Conservation (phyloP, 2,797 vertebrate species). For the Xiphorhynchus erythropygius region DNA sequence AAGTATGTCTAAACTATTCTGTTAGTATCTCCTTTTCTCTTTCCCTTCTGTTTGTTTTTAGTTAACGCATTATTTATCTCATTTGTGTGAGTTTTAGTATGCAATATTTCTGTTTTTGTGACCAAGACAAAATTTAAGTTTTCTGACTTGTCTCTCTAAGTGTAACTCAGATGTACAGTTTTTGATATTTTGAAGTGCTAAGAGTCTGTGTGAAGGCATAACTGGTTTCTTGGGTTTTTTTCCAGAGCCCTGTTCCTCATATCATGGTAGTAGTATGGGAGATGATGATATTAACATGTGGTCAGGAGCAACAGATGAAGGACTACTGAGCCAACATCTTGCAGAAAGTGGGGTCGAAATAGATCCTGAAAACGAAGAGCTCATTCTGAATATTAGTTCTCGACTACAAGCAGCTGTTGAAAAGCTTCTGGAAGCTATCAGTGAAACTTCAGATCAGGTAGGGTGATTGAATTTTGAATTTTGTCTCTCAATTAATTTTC, state of each 20-base stretch:
- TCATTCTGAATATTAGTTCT: slow-evolving; percentile 83
- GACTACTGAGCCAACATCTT: slow-evolving; percentile 79
- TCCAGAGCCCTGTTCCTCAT: slow-evolving; percentile 72
- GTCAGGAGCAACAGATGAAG: slow-evolving; percentile 77
- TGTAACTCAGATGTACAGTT: not conserved
- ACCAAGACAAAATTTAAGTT: not conserved
- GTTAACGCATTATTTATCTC: slow-evolving; percentile 15
- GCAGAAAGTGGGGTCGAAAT: slow-evolving; percentile 78
- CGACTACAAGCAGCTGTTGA: slow-evolving; percentile 90
- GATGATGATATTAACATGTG: slow-evolving; percentile 71
- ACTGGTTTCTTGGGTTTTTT: not conserved
- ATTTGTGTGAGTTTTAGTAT: slow-evolving; percentile 10
- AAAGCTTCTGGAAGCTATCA: slow-evolving; percentile 91
- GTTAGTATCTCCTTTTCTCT: slow-evolving; percentile 56
- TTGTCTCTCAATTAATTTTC: not conserved
- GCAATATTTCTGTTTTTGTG: slow-evolving; percentile 28
- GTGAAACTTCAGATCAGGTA: slow-evolving; percentile 90
- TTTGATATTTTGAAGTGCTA: not conserved
- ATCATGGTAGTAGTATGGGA: slow-evolving; percentile 53
- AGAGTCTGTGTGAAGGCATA: not conserved
- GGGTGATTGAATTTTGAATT: not conserved
- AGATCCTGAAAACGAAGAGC: slow-evolving; percentile 85
- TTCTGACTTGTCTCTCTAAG: not conserved
- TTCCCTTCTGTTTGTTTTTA: slow-evolving; percentile 25
- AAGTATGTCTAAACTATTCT: not conserved